Percentiles rank a stretch among this genome's conserved stretches.
These are phyloP conservation scores for Chaenodraco wilsoni DNA, from an alignment of 2,797 vertebrate genomes.

Conservation along the genomic window DNA sequence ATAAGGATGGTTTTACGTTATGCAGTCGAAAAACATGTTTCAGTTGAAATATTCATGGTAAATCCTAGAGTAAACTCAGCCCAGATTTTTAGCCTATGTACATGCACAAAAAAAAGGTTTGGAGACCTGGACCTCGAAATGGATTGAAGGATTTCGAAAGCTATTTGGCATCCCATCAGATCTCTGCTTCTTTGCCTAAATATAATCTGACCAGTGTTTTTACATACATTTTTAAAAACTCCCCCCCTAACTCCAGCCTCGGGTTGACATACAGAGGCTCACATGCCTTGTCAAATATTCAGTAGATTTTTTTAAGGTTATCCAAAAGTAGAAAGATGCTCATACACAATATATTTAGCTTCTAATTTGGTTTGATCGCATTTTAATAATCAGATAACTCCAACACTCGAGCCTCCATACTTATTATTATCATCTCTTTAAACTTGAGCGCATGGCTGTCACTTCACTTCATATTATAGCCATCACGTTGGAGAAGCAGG, in stretches of 20 bases:
- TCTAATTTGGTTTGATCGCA: slow-evolving; percentile 4
- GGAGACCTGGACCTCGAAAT: background rate
- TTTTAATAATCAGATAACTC: slow-evolving; percentile 13
- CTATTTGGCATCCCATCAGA: background rate
- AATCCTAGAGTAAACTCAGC: no score
- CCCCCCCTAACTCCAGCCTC: background rate
- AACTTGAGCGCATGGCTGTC: slow-evolving; percentile 18
- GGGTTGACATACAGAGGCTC: background rate
- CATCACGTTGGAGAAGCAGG: slow-evolving; percentile 17
- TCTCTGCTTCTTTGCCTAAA: slow-evolving; percentile 17
- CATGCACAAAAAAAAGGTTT: no score
- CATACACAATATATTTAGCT: background rate
- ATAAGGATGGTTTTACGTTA: background rate
- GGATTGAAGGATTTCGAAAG: slow-evolving; percentile 9
- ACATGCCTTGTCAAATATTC: slow-evolving; percentile 45
- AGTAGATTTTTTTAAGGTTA: slow-evolving; percentile 14
- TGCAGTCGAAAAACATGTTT: background rate
- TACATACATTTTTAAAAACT: slow-evolving; percentile 49
- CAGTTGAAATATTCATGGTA: no score
- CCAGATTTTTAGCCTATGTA: no score
- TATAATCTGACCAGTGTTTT: slow-evolving; percentile 22
- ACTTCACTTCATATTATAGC: slow-evolving; percentile 23
- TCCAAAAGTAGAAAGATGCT: slow-evolving; percentile 4
- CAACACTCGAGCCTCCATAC: background rate
- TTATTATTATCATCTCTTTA: slow-evolving; percentile 5